Percentiles rank a stretch among this genome's conserved stretches.
Evolutionary conservation across 2,113 vertebrate species (phyloP).

Genomic region (Poeciliopsis retropinna): DNA sequence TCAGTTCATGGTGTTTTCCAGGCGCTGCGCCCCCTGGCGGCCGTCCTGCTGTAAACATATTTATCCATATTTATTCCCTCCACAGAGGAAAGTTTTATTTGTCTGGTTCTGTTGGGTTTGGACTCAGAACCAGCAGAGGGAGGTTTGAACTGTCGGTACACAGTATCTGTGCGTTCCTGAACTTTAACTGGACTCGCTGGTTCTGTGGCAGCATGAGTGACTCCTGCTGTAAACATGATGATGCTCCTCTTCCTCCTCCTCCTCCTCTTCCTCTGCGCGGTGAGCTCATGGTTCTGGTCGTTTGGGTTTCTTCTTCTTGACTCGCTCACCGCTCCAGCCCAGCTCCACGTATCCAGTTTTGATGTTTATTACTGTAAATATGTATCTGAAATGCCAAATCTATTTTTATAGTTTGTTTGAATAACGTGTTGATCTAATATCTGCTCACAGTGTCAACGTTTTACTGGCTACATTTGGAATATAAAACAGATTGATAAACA

Average conservation of each 20-base stretch:
- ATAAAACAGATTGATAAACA: slow-evolving; percentile 31
- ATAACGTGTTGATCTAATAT: slow-evolving; percentile 82
- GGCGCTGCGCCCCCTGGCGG: slow-evolving; percentile 37
- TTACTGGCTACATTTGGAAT: slow-evolving; percentile 78
- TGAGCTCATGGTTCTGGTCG: neutral
- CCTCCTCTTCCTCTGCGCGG: no score
- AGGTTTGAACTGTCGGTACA: slow-evolving; percentile 42
- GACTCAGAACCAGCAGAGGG: neutral
- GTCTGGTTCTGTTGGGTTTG: slow-evolving; percentile 17
- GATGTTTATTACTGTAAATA: slow-evolving; percentile 90
- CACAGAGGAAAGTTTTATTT: slow-evolving; percentile 24
- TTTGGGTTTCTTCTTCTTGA: slow-evolving; percentile 18
- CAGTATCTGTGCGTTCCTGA: slow-evolving; percentile 64
- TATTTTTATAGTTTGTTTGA: slow-evolving; percentile 92
- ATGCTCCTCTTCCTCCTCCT: no score
- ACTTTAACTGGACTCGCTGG: neutral
- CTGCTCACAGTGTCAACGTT: slow-evolving; percentile 81
- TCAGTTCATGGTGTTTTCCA: no score
- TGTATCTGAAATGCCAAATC: slow-evolving; percentile 85
- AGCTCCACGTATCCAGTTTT: slow-evolving; percentile 26
- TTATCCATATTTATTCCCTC: slow-evolving; percentile 67
- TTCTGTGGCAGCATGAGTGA: neutral
- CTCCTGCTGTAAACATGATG: no score
- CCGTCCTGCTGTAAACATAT: slow-evolving; percentile 41
- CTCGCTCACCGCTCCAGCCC: neutral